Conservation (phyloP, 37 sponge, comb jelly and placozoan genomes). For the Eunapius fragilis region DNA sequence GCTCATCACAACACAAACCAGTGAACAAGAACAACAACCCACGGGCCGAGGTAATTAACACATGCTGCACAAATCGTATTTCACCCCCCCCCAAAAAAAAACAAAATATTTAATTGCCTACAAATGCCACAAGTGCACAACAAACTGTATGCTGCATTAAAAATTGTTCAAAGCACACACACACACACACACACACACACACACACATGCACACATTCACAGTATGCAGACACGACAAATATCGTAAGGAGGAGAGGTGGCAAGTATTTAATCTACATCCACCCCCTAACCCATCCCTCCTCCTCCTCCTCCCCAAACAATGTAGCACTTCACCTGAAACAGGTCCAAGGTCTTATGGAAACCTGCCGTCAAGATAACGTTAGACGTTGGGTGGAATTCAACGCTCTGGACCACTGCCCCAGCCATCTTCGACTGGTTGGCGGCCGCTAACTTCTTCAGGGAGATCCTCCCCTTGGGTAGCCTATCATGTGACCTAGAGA, state of each 20-base stretch:
- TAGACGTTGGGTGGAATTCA: conserved; percentile 88
- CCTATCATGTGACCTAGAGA: conserved; percentile 11
- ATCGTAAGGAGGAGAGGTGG: no score
- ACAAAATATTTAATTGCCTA: neutral
- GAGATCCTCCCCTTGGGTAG: conserved; percentile 63
- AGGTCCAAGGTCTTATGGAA: conserved; percentile 85
- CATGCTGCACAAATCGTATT: no score
- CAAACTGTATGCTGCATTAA: no score
- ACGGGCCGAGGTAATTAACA: no score
- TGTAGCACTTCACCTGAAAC: conserved; percentile 56
- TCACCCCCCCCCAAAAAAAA: neutral
- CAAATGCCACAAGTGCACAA: neutral
- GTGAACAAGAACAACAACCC: no score
- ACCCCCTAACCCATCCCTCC: no score
- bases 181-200: no score
- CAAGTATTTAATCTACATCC: no score
- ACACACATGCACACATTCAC: no score
- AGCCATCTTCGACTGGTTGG: conserved; percentile 56
- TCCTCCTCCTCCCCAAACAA: neutral
- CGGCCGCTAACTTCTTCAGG: conserved; percentile 65
- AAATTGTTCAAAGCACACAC: no score
- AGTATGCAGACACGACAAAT: no score
- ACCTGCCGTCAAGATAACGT: conserved; percentile 82
- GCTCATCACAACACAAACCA: neutral
- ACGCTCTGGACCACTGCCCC: conserved; percentile 78